Base-by-base conservation (phyloP, 1,140 invertebrate genomes). In the Cyphomyrmex costatus region DNA sequence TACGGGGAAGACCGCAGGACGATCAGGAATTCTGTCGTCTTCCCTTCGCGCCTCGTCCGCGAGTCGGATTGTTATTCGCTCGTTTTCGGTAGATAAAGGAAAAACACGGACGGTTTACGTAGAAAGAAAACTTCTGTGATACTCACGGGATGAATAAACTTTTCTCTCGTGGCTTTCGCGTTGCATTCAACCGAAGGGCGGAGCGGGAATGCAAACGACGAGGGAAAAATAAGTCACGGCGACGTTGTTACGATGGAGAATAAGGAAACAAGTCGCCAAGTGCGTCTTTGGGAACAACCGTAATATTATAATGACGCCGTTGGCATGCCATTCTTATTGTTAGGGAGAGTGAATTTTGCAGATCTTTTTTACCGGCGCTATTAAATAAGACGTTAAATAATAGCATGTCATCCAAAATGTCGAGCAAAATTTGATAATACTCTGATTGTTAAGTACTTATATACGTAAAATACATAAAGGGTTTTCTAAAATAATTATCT, bases 11-110 rank as follows among this genome's bases (percentile, higher is more conserved):
- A 65, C 30, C 42, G 53, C 30, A 46, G 24, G 86, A 46, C 78
- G 79, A 88, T 89, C 80, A 79, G 68, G 79, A 74, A 80, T 79
- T 77, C 86, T 66, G n/a, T 82, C 68, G 7, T 74, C 36, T 19
- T 46, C 53, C 19, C 14, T 12, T 53, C 19, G 7, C 70, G 70
- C 68, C 19, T 30, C 53, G 30, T 33, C 33, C n/a, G 24, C 53
- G 46, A 63, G 14, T 30, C 42, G 14, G 14, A 74, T 51, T 46
- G 19, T 36, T 51, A 36, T 77, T 85, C 58, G 42, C 73, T 85
- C 71, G 16, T 51, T 85, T 56, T 27, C 46, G 60, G 5, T 36
- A 60, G 66, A 58, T 60, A 46, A 30, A 60, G 24, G 10, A 49
- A 16, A 82, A 82, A 60, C 19, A 53, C 30, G 33, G 51, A 71